phyloP scores from a whole-genome alignment of 2,888 invertebrate species.

The Halictus quadricinctus region DNA sequence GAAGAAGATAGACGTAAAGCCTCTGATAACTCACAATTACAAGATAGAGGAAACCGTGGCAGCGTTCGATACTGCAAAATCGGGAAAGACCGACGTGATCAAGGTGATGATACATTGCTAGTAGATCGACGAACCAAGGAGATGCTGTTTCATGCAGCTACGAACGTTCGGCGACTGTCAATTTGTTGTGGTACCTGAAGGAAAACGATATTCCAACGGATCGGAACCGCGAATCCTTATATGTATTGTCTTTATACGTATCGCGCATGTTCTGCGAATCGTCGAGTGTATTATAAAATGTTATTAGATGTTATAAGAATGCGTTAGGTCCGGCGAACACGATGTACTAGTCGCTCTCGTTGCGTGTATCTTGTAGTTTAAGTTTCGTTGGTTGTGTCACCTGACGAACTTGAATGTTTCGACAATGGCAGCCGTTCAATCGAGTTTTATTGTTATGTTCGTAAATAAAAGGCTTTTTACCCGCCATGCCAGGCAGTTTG shows the following conservation, averaged over 20 bases:
- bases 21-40: conserved; percentile 93
- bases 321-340: not conserved
- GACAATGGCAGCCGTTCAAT: not conserved
- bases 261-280: not conserved
- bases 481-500: not conserved
- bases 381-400: not conserved
- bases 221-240: not conserved
- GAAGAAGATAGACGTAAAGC: conserved; percentile 91
- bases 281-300: not conserved
- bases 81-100: conserved; percentile 89
- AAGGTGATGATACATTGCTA: conserved; percentile 94
- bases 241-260: not conserved
- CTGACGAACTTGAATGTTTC: not conserved
- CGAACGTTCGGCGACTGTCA: not conserved
- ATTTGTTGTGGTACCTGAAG: not conserved
- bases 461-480: not conserved
- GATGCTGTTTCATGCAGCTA: not conserved
- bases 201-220: not conserved
- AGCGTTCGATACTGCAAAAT: conserved; percentile 92
- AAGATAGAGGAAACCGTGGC: conserved; percentile 89
- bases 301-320: not conserved
- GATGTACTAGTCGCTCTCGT: not conserved
- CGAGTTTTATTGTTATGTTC: not conserved
- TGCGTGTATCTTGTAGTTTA: not conserved
- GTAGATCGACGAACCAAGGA: conserved; percentile 32